These are phyloP conservation scores for Whitmania pigra DNA, from an alignment of 1,140 invertebrate genomes.

Conservation along the genomic window DNA sequence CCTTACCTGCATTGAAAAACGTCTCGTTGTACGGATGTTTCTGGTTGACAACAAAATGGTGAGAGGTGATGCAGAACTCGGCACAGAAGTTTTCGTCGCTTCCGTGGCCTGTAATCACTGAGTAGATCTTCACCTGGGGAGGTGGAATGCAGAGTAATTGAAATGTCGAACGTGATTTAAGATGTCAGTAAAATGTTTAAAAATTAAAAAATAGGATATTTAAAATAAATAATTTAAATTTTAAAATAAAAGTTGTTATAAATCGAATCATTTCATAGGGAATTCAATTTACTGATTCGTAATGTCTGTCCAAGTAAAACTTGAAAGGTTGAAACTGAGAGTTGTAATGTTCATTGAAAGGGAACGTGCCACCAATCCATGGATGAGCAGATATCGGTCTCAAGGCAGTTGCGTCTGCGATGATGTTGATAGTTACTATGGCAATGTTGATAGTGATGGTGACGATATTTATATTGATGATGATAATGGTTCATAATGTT, in stretches of 20 bases:
- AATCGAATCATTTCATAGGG: no score
- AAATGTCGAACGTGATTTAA: not conserved
- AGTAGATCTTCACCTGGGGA: constrained; percentile 27
- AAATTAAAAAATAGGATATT: not conserved
- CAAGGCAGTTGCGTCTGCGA: not conserved
- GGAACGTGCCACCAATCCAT: constrained; percentile 19
- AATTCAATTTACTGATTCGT: no score
- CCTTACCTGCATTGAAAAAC: constrained; percentile 29
- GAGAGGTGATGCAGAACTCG: constrained; percentile 33
- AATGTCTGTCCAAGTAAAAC: constrained; percentile 15
- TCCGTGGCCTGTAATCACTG: constrained; percentile 33
- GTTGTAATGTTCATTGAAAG: constrained; percentile 30
- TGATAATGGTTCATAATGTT: no score
- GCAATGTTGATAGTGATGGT: no score
- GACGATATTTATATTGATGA: no score
- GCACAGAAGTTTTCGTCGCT: constrained; percentile 34
- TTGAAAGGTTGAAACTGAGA: constrained; percentile 26
- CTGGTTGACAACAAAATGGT: constrained; percentile 29
- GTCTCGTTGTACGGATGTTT: constrained; percentile 27
- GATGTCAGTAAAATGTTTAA: no score
- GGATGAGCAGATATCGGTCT: not conserved
- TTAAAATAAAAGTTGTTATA: no score
- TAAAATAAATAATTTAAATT: no score
- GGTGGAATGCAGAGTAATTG: not conserved
- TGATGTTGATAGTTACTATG: no score